These are phyloP conservation scores for Catharus fuscescens DNA, from an alignment of 2,113 vertebrate species.

Conservation along the genomic window DNA sequence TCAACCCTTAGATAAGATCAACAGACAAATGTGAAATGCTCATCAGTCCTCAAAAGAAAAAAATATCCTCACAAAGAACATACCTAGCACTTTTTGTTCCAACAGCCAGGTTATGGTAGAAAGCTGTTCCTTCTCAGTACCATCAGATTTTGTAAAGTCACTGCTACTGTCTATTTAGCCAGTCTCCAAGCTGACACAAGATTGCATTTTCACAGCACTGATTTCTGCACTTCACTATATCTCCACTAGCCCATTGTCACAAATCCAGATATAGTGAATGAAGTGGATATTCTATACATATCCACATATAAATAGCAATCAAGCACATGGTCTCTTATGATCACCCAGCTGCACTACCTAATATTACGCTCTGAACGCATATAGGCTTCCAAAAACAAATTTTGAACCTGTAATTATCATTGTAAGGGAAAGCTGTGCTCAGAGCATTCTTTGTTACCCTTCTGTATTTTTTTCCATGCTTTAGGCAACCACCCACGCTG, in stretches of 20 bases:
- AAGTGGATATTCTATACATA: background rate
- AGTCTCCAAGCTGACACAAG: background rate
- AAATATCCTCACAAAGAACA: background rate
- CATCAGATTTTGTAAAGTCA: background rate
- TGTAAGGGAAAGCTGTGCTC: background rate
- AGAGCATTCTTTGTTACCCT: background rate
- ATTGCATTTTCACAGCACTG: background rate
- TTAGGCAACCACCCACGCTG: background rate
- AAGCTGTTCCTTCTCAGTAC: background rate
- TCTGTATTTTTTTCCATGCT: background rate
- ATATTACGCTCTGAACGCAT: conserved; percentile 42
- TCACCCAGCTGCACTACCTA: conserved; percentile 39
- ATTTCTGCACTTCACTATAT: background rate
- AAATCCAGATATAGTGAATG: background rate
- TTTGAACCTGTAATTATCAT: conserved; percentile 37
- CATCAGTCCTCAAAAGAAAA: background rate
- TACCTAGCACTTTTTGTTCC: background rate
- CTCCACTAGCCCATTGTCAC: background rate
- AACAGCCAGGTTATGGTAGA: background rate
- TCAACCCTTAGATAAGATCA: background rate
- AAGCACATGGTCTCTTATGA: conserved; percentile 37
- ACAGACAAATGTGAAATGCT: background rate
- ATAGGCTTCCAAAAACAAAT: background rate
- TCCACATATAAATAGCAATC: background rate
- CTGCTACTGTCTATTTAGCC: background rate